Evolutionary conservation across 2,113 vertebrate species (phyloP).

Genomic region (Bambusicola thoracicus): DNA sequence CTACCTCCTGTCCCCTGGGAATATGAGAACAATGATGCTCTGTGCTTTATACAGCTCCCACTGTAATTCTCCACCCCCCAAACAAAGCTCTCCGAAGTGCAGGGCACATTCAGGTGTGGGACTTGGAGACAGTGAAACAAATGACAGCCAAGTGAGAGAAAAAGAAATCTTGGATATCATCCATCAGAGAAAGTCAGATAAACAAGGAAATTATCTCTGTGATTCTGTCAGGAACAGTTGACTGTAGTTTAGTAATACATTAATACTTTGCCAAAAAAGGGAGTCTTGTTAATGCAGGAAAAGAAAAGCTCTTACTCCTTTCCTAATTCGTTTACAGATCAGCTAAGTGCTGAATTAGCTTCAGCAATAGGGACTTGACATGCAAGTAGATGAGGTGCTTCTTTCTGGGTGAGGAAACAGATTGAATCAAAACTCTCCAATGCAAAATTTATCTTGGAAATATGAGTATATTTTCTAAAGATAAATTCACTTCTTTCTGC

Average conservation of each 20-base stretch:
- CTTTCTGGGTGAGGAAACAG: not conserved
- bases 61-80: not conserved
- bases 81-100: not conserved
- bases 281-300: not conserved
- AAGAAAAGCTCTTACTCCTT: not conserved
- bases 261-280: not conserved
- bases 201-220: slow-evolving; percentile 19
- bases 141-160: not conserved
- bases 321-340: not conserved
- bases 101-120: not conserved
- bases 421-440: not conserved
- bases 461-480: not conserved
- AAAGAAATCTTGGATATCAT: not conserved
- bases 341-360: not conserved
- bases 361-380: not conserved
- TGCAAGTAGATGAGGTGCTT: not conserved
- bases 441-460: not conserved
- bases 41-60: not conserved
- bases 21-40: not conserved
- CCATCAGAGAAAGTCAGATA: slow-evolving; percentile 7
- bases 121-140: not conserved
- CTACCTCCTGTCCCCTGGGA: not conserved
- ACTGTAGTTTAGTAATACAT: not conserved
- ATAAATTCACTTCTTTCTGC: not conserved
- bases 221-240: slow-evolving; percentile 12